Evolutionary conservation across 2,888 invertebrate species (phyloP), one percentile per base, ranked within the genome.

Genomic region (Athalia circularis): DNA sequence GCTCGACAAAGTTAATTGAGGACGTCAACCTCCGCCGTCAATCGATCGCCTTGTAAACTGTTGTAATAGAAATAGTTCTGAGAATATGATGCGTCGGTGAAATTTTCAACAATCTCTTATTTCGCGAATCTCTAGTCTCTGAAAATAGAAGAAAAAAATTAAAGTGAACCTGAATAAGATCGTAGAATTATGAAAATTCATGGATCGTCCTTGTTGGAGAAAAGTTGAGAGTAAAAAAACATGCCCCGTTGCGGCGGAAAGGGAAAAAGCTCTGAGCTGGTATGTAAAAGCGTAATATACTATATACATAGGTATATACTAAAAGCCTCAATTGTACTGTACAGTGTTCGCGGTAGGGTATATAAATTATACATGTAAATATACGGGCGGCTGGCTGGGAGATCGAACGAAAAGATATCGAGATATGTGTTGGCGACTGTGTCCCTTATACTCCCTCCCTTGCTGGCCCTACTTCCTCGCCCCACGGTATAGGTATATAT

Each of bases 291-390:
- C 29, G 3, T 11, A 67, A 13, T 13, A 47, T n/a, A 29, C 67
- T n/a, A n/a, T n/a, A n/a, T 29, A 29, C 29, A 2, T 29, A 29
- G 43, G 6, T 29, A 29, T 29, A 29, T 29, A 29, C 29, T 29
- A 29, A 29, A 29, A 54, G 77, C 68, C 68, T 77, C 62, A 59
- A 61, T 61, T 77, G 54, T 57, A 50, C 77, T 62, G 68, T 29
- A 29, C 29, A 29, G 29, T 77, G 77, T 70, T 77, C 77, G 77
- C 68, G 77, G 82, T 83, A 84, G 85, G 86, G 86, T 88, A 88
- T 87, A 88, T 88, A 87, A 88, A 88, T 88, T 88, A 88, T 88
- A 87, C 88, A 88, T 88, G 88, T 88, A 88, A 88, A 88, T 88
- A 88, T 88, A 88, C 87, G 85, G 84, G 83, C 87, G 83, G 84